These are phyloP conservation scores for Drosophila repleta DNA, from an alignment of 1,140 invertebrate species.

Conservation along the genomic window DNA sequence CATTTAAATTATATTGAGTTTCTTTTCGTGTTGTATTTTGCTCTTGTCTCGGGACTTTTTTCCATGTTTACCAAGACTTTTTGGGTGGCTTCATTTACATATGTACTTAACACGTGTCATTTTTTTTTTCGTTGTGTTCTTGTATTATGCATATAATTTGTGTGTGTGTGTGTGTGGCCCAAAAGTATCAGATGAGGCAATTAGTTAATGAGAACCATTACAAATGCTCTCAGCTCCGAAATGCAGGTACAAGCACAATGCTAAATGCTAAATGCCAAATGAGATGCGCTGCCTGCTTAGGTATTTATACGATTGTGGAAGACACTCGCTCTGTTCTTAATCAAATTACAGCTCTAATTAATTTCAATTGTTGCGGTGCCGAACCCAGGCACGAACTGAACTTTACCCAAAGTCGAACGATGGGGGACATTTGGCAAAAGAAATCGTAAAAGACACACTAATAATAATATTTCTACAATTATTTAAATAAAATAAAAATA, in stretches of 20 bases:
- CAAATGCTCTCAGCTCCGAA: slow-evolving; percentile 32
- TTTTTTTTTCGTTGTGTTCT: slow-evolving; percentile 1
- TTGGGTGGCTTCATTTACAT: slow-evolving; percentile 58
- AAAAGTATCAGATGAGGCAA: slow-evolving; percentile 33
- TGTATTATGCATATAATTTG: slow-evolving; percentile 17
- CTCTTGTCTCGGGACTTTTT: slow-evolving; percentile 7
- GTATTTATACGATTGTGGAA: slow-evolving; percentile 31
- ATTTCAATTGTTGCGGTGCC: slow-evolving; percentile 64
- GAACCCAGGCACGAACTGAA: slow-evolving; percentile 27
- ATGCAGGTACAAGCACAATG: slow-evolving; percentile 24
- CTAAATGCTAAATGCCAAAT: background rate
- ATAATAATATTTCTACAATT: background rate
- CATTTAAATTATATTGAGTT: slow-evolving; percentile 75
- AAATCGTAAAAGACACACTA: background rate
- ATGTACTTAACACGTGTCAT: slow-evolving; percentile 73
- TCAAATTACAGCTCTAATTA: slow-evolving; percentile 77
- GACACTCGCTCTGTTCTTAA: slow-evolving; percentile 56
- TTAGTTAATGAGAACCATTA: slow-evolving; percentile 65
- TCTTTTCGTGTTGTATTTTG: slow-evolving; percentile 41
- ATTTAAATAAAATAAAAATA: background rate
- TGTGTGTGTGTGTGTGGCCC: background rate
- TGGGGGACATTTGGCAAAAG: background rate
- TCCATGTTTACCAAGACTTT: slow-evolving; percentile 27
- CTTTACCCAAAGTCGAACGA: slow-evolving; percentile 11
- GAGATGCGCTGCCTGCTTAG: background rate